Evolutionary conservation across 2,113 vertebrate genomes (phyloP), one percentile per base, ranked within the genome.

Genomic region (Bufo gargarizans): DNA sequence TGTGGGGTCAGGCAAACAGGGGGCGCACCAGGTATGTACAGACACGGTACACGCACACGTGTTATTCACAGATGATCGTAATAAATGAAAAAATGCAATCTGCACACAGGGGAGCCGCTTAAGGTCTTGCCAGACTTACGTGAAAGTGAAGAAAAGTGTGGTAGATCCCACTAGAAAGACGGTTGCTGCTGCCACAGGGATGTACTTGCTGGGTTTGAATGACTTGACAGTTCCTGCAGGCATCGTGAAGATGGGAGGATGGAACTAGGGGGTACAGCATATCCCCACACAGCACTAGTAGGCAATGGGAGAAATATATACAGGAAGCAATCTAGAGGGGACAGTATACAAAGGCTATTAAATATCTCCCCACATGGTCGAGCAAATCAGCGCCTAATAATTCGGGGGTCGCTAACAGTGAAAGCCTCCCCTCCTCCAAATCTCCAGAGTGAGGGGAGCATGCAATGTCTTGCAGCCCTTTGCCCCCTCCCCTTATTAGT

Each of bases 101-200:
- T 16, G 43, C 72, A 47, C 16, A 49, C 45, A 78, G 2, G 1
- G 17, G 20, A 79, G n/a, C 9, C 6, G 2, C 49, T 50, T 77
- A 77, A 3, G 4, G 16, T 22, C 22, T 72, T 3, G 14, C 4
- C 9, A 33, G 58, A 97, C 98, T 99, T 93, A 99, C 98, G 98
- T 98, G 94, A 99, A 99, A 92, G 97, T 96, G 91, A 99, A 98
- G 95, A 99, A 99, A 91, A 99, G 97, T 2, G 97, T 97, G 12
- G 97, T 99, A 91, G 98, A 94, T 92, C 97, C 98, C 82, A 99
- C 97, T 88, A 99, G 94, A 94, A 99, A 99, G 89, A 96, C 91
- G 82, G 97, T 96, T 43, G 98, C 98, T 84, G 98, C 98, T 0
- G 98, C 97, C 91, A 99, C 98, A 0, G 98, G 98, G 90, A 99